These are phyloP conservation scores for Carassius carassius DNA, from an alignment of 2,113 vertebrate species.

Conservation along the genomic window DNA sequence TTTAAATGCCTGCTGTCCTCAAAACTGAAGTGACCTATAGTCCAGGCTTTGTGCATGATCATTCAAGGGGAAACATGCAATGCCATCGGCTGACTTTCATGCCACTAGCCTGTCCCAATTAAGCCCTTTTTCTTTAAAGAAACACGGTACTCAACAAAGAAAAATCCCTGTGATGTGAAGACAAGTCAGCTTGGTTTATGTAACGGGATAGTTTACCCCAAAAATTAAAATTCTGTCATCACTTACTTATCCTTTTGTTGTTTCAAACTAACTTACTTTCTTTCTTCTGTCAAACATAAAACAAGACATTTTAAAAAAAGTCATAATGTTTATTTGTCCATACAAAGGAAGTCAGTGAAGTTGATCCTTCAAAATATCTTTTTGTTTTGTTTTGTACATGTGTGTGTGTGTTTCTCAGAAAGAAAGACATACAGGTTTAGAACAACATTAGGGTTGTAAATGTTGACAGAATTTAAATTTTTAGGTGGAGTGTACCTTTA, in stretches of 20 bases:
- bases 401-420: too few relatives aligned
- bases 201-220: background rate
- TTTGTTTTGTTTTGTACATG: too few relatives aligned
- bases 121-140: conserved; percentile 22
- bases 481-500: too few relatives aligned
- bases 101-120: conserved; percentile 38
- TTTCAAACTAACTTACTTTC: background rate
- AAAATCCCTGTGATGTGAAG: background rate
- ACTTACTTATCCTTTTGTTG: background rate
- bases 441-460: too few relatives aligned
- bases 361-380: too few relatives aligned
- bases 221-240: background rate
- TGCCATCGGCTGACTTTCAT: conserved; percentile 29
- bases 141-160: conserved; percentile 18
- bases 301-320: too few relatives aligned
- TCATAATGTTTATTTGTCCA: background rate
- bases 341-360: background rate
- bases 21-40: conserved; percentile 25
- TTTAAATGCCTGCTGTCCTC: conserved; percentile 2
- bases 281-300: background rate
- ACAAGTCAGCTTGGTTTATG: background rate
- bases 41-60: conserved; percentile 32
- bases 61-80: conserved; percentile 39
- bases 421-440: too few relatives aligned
- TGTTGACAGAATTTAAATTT: too few relatives aligned